Base-by-base conservation (phyloP, 2,888 invertebrate species). In the Machimus atricapillus region DNA sequence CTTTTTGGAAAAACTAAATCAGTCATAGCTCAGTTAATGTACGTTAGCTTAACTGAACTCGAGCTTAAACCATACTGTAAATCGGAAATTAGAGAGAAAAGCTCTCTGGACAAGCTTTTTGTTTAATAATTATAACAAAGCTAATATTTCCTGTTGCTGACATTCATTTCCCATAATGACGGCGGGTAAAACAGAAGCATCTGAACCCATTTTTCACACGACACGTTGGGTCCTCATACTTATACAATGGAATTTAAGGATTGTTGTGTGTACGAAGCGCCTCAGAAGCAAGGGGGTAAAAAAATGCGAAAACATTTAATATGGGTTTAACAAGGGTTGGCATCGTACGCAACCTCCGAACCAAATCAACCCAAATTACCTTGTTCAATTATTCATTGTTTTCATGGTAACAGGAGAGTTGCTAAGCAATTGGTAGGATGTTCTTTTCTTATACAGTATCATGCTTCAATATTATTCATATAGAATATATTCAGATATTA, bases 391-490 rank as follows among this genome's bases (percentile, higher is more conserved):
- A 83, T 83, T 83, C 46, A 86, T 87, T 88, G 86, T 88, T 87
- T 88, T 87, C 88, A 88, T 88, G 86, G 88, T 85, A 88, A 88
- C 88, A 86, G 79, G 56, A 46, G n/a, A 78, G 88, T 88, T 88
- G 88, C 87, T 87, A 88, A 81, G 88, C 88, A 87, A 66, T 87
- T 2, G 56, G 27, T 52, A 34, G 52, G 19, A 34, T n/a, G 74
- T 76, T 12, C 40, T 81, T 40, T 81, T n/a, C 52, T 81, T 56
- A 19, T 79, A 37, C 7, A 46, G 1, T 40, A 34, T n/a, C 77
- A 81, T 14, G 78, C 40, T 34, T 52, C 3, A 46, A 16, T 46
- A 16, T 19, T 56, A 19, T n/a, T 9, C 19, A 1, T 16, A 19
- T 7, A 56, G 52, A 56, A 19, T 16, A 56, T n/a, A n/a, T n/a